Conservation (phyloP, 2,888 invertebrate genomes). For the Leptogaster cylindrica region DNA sequence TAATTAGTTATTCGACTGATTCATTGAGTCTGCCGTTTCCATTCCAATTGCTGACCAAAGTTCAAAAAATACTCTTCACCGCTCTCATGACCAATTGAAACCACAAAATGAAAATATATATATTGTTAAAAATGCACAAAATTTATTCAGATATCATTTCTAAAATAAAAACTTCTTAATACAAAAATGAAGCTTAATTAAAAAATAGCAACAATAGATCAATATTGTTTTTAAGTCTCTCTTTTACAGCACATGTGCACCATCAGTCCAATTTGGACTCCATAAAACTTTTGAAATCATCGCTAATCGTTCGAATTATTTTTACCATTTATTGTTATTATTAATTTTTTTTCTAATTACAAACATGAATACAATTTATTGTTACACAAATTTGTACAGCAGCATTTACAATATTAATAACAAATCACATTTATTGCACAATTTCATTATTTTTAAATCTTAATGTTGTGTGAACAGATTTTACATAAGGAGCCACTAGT, state of each 20-base stretch:
- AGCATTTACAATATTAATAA: constrained; percentile 31
- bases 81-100: no score
- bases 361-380: constrained; percentile 20
- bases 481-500: no score
- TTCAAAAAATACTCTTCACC: no score
- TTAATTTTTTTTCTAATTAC: constrained; percentile 5
- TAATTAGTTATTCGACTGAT: no score
- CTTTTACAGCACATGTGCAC: constrained; percentile 24
- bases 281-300: background rate
- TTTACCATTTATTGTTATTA: background rate
- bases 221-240: constrained; percentile 36
- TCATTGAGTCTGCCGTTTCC: no score
- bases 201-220: constrained; percentile 31
- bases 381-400: constrained; percentile 34
- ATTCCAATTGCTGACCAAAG: no score
- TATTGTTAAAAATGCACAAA: constrained; percentile 36
- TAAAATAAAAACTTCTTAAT: constrained; percentile 19
- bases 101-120: no score
- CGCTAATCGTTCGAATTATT: background rate
- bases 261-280: background rate
- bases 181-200: constrained; percentile 20
- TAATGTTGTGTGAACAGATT: no score
- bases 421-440: constrained; percentile 34
- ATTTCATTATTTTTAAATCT: constrained; percentile 12
- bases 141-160: constrained; percentile 16